Base-by-base conservation (phyloP, 2,113 vertebrate genomes). In the Australoheros scitulus region DNA sequence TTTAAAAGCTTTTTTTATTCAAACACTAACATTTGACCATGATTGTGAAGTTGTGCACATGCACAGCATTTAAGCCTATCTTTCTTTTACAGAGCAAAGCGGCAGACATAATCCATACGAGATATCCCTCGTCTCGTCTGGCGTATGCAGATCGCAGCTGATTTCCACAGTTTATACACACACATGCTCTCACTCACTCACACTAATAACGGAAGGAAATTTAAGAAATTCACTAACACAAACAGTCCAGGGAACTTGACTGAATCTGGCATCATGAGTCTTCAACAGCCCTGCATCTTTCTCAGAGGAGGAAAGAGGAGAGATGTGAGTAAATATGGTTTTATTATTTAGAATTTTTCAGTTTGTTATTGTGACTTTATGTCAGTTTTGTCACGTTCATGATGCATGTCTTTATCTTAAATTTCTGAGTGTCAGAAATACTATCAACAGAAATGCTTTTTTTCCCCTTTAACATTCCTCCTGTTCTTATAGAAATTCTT, bases 241-340 rank as follows among this genome's bases (percentile, higher is more conserved):
- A 41, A n/a, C 8, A 59, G 10, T 58, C 24, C 18, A 63, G 80
- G 3, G 74, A 88, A 70, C 65, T 63, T 3, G 1, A 63, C 76
- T 15, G 10, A 86, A 24, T 14, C 36, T 52, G 3, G 56, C 83
- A 74, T 56, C 91, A 96, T 97, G 96, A 93, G 94, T 75, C 20
- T 94, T 32, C 96, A 97, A 58, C 96, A 96, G 7, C 96, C 97
- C 26, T 97, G 97, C 93, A 97, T 97, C 93, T 97, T 97, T 91
- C 89, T 97, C 70, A 94, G 93, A 86, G 96, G 96, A 4, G 95
- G 95, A 80, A 95, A 96, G 20, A 96, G 90, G 17, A 91, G 94
- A 91, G 78, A 86, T 89, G 97, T 97, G 92, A 96, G 96, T 89
- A 15, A 80, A 14, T 5, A 4, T 32, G 13, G 1, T 61, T 55